These are phyloP conservation scores for Drosophila lutescens DNA, from an alignment of 2,888 invertebrate species.

Conservation along the genomic window DNA sequence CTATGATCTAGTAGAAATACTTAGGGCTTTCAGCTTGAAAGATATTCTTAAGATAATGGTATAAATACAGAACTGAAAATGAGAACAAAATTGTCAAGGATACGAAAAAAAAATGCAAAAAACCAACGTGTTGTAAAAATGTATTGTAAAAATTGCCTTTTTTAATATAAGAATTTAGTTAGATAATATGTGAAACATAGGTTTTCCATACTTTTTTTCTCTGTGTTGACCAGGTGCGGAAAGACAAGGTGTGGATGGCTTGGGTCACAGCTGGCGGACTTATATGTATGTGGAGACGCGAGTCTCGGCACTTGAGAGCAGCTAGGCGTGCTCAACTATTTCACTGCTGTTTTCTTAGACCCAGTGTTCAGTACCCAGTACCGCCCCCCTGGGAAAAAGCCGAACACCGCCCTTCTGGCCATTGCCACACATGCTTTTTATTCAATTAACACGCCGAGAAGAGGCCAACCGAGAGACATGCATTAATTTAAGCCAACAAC, in stretches of 20 bases:
- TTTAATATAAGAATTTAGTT: no score
- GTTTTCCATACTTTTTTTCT: no score
- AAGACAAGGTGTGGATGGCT: slow-evolving; percentile 15
- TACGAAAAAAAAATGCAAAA: no score
- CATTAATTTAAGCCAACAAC: slow-evolving; percentile 68
- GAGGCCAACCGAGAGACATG: slow-evolving; percentile 45
- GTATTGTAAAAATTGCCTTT: no score
- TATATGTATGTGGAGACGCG: slow-evolving; percentile 27
- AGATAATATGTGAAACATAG: no score
- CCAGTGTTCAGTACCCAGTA: neutral
- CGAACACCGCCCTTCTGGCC: slow-evolving; percentile 1
- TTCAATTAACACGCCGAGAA: slow-evolving; percentile 66
- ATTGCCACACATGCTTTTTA: slow-evolving; percentile 56
- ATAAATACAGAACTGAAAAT: no score
- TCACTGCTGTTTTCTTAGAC: slow-evolving; percentile 13
- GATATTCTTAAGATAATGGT: no score
- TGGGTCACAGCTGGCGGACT: slow-evolving; percentile 48
- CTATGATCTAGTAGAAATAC: no score
- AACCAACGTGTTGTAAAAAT: no score
- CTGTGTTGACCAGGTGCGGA: slow-evolving; percentile 1
- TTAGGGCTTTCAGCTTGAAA: no score
- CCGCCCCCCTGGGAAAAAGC: neutral
- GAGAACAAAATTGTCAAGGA: no score
- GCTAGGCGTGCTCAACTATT: slow-evolving; percentile 62
- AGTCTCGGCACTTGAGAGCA: slow-evolving; percentile 30